These are phyloP conservation scores for Anomalospiza imberbis DNA, from an alignment of 2,797 vertebrate genomes.

Conservation along the genomic window DNA sequence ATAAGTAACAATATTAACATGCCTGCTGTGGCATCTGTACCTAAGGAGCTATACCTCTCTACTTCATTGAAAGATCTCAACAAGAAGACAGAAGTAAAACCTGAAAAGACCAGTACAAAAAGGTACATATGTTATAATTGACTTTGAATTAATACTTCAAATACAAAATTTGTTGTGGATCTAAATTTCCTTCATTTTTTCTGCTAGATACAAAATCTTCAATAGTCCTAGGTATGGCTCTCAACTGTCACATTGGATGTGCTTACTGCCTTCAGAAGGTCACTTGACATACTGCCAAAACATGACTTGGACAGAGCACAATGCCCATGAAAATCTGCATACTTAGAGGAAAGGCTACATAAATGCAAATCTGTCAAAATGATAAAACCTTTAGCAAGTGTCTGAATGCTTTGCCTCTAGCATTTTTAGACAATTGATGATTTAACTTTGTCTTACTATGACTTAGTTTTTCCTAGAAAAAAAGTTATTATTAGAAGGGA, in stretches of 20 bases:
- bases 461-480: not conserved
- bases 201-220: not conserved
- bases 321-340: not conserved
- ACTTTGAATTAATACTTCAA: not conserved
- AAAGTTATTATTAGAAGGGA: not conserved
- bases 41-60: constrained; percentile 93
- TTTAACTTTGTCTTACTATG: not conserved
- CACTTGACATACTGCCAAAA: not conserved
- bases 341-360: not conserved
- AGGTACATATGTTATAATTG: constrained; percentile 72
- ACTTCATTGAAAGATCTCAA: constrained; percentile 94
- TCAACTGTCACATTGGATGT: not conserved
- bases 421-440: not conserved
- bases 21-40: constrained; percentile 89
- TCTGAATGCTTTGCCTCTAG: not conserved
- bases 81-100: constrained; percentile 93
- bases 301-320: not conserved
- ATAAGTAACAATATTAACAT: constrained; percentile 73
- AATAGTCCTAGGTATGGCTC: not conserved
- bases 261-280: not conserved
- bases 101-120: constrained; percentile 88
- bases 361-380: not conserved
- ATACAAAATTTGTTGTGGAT: not conserved
- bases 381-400: not conserved
- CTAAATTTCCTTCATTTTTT: not conserved